Evolutionary conservation across 2,113 vertebrate genomes (phyloP), one percentile per base, ranked within the genome.

Genomic region (Poecile atricapillus): DNA sequence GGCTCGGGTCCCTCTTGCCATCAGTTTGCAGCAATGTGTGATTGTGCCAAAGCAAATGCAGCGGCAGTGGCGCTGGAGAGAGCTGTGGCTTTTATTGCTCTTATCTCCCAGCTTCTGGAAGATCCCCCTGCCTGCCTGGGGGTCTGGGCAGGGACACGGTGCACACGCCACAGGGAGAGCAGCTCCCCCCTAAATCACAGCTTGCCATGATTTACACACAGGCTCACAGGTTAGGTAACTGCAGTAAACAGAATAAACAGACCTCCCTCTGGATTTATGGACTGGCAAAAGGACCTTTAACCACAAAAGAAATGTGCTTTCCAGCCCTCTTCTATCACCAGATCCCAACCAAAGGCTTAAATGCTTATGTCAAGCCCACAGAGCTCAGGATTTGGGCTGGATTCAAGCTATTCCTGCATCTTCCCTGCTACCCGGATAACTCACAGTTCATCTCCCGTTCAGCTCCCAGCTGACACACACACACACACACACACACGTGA

Each of bases 211-310:
- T 98, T 98, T 98, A 98, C 95, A 55, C 25, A 9, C 74, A 95
- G 95, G 95, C 96, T 95, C 94, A 93, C 62, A 50, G 96, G 95
- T 97, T 97, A 96, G 83, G 97, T 97, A 98, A 98, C 97, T 97
- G 94, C 95, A 96, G 97, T 98, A 98, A 98, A 98, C 97, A 98
- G 97, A 97, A 97, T 96, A 97, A 97, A 97, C 97, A 97, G 95
- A 95, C 94, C 81, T 96, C 77, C 44, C 87, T 80, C 65, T 55
- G 85, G 96, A 98, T 98, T 98, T 98, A 98, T 98, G 97, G 95
- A 96, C 96, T 95, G 87, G 95, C 96, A 97, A 96, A 91, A 95
- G 90, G 94, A 96, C 95, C 97, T 97, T 97, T 98, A 94, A 92
- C 95, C 93, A 87, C 87, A 86, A 88, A 94, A 96, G 95, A 96